Evolutionary conservation across 1,140 invertebrate genomes (phyloP), one percentile per base, ranked within the genome.

Genomic region (Hyposmocoma kahamanoa): DNA sequence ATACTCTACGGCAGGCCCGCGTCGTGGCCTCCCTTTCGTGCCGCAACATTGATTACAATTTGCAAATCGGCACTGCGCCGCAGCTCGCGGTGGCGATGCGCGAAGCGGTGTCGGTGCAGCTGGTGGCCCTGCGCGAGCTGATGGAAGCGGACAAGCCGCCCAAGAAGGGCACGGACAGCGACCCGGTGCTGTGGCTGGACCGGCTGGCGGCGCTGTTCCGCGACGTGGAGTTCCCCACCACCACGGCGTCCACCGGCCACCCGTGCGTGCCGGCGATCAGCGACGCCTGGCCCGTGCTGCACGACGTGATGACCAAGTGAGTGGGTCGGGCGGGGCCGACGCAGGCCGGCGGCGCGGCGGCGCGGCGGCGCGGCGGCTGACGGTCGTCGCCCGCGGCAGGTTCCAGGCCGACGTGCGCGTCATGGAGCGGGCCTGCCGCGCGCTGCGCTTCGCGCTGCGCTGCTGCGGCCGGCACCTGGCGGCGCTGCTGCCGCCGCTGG

Each of bases 131-230:
- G 18, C 84, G 87, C 54, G 65, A 89, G 53, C 70, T 94, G 49
- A 75, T 91, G 38, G 83, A 90, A 56, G 77, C 85, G 22, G 77
- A 74, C 53, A 46, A 47, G 38, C 63, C 58, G 43, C 51, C 62
- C 24, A 54, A 28, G 38, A 56, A 60, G 48, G 45, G 84, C 79
- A 59, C 82, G 22, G 60, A 91, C 60, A 88, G 82, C 26, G 96
- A 98, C 96, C 97, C 97, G n/a, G 91, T 92, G 17, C 86, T 96
- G 50, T 99, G 96, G 96, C 86, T 99, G 30, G 97, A 99, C 87
- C 89, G 97, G 63, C 87, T 99, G 48, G 92, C 97, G 15, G 93
- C 95, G 34, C 91, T 99, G 53, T 97, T 98, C 83, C 91, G 93
- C 52, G 90, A 95, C 80, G 91, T 93, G 30, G 91, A 90, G 79